Evolutionary conservation across 2,113 vertebrate genomes (phyloP).

Genomic region (Phalacrocorax carbo): DNA sequence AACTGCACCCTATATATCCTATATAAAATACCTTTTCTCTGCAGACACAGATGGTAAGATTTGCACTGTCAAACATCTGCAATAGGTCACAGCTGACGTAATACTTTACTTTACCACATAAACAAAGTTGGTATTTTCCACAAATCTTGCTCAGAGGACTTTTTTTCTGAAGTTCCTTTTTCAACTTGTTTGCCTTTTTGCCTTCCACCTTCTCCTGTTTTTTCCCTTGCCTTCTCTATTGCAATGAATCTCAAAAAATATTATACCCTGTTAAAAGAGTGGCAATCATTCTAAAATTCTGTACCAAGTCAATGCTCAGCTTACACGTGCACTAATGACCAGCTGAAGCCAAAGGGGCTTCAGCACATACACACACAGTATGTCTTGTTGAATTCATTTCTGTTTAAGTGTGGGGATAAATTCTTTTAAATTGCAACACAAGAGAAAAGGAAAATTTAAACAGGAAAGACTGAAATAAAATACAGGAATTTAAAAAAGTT

Average conservation of each 20-base stretch:
- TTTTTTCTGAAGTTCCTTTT: conserved; percentile 44
- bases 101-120: conserved; percentile 18
- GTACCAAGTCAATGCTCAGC: neutral
- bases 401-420: neutral
- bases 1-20: neutral
- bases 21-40: neutral
- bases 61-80: neutral
- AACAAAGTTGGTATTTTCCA: conserved; percentile 49
- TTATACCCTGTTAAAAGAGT: neutral
- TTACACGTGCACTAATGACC: neutral
- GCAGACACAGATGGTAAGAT: neutral
- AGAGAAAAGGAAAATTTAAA: neutral
- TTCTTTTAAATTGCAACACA: neutral
- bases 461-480: neutral
- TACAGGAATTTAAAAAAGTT: neutral
- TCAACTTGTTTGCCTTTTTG: neutral
- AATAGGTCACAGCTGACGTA: conserved; percentile 1
- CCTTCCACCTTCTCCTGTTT: neutral
- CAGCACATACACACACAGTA: neutral
- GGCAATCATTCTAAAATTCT: neutral
- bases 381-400: neutral
- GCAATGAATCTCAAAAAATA: neutral
- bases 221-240: neutral
- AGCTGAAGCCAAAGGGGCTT: neutral
- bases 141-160: conserved; percentile 28